Conservation (phyloP, 2,797 vertebrate species). For the Synanceia verrucosa region DNA sequence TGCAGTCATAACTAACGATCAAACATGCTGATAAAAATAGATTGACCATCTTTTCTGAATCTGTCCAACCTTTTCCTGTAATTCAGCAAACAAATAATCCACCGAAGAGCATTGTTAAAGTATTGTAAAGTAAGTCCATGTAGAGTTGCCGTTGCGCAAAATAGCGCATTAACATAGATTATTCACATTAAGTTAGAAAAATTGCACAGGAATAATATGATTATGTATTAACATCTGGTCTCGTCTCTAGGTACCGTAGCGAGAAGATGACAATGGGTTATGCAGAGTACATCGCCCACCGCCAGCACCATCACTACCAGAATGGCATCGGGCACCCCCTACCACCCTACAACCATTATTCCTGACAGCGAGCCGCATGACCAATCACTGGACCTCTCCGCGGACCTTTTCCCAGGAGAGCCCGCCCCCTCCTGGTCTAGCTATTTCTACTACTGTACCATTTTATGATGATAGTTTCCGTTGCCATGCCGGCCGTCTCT, state of each 20-base stretch:
- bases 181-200: too few relatives aligned
- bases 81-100: too few relatives aligned
- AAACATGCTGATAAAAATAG: too few relatives aligned
- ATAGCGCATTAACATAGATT: too few relatives aligned
- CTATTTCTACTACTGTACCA: slow-evolving; percentile 99
- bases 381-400: slow-evolving; percentile 99
- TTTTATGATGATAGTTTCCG: slow-evolving; percentile 99
- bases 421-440: slow-evolving; percentile 99
- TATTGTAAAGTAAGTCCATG: too few relatives aligned
- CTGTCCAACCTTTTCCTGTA: too few relatives aligned
- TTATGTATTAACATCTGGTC: too few relatives aligned
- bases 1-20: too few relatives aligned
- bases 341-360: slow-evolving; percentile 99
- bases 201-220: too few relatives aligned
- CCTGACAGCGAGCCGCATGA: slow-evolving; percentile 99
- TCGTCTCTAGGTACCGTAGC: slow-evolving; percentile 93
- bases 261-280: slow-evolving; percentile 99
- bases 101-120: too few relatives aligned
- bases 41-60: too few relatives aligned
- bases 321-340: slow-evolving; percentile 99
- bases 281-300: slow-evolving; percentile 98
- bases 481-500: slow-evolving; percentile 89
- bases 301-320: slow-evolving; percentile 99
- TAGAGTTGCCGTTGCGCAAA: too few relatives aligned
- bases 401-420: slow-evolving; percentile 99